Percentiles rank a stretch among this genome's conserved stretches.
These are phyloP conservation scores for Phenganax subtilis DNA, from an alignment of 92 coral and sea anemone species.

Conservation along the genomic window DNA sequence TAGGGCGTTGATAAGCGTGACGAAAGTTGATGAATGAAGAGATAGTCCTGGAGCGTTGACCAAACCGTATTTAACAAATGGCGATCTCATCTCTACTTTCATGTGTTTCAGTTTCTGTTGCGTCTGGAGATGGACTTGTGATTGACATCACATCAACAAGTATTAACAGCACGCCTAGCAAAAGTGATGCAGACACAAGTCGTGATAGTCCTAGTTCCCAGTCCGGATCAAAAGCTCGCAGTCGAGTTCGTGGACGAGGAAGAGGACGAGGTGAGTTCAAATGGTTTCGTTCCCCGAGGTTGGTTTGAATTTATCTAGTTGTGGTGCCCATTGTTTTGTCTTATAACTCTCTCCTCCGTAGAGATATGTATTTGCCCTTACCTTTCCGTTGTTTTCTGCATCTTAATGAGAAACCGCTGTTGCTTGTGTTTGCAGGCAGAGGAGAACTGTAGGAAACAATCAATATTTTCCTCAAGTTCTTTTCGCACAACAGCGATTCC, in stretches of 20 bases:
- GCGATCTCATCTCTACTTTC: background rate
- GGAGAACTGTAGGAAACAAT: too few species aligned
- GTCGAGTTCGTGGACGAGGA: slow-evolving; percentile 84
- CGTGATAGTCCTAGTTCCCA: slow-evolving; percentile 42
- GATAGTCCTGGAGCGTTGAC: too few species aligned
- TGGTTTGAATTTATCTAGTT: background rate
- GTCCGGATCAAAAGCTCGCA: slow-evolving; percentile 53
- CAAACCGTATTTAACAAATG: too few species aligned
- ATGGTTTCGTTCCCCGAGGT: too few species aligned
- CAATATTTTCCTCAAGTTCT: too few species aligned
- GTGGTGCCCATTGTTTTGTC: background rate
- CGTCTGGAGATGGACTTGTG: slow-evolving; percentile 70
- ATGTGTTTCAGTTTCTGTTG: slow-evolving; percentile 66
- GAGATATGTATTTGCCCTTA: background rate
- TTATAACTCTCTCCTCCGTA: background rate
- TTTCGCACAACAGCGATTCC: too few species aligned
- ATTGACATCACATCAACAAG: slow-evolving; percentile 30
- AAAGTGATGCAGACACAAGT: slow-evolving; percentile 28
- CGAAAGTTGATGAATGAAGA: too few species aligned
- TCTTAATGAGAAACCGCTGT: too few species aligned
- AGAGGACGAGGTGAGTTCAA: slow-evolving; percentile 61
- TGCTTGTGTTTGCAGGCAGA: too few species aligned
- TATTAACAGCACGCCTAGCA: slow-evolving; percentile 17
- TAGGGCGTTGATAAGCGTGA: background rate
- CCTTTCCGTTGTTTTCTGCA: too few species aligned